Conservation (phyloP, 2,797 vertebrate genomes). For the Toxotes lorentzi region DNA sequence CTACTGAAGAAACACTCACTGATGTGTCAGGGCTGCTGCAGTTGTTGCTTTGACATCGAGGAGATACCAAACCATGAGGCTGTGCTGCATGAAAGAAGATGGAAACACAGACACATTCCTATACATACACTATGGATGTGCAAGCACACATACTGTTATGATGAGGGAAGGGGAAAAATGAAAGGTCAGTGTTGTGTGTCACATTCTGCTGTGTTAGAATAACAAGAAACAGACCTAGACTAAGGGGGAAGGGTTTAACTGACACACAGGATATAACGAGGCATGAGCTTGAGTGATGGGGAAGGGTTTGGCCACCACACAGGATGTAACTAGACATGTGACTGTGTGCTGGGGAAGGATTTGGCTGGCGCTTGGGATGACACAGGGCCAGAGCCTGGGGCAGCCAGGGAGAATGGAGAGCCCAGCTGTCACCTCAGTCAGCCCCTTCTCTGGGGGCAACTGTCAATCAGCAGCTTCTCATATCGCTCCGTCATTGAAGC, state of each 20-base stretch:
- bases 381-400: constrained; percentile 83
- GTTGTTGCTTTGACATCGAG: constrained; percentile 73
- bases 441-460: constrained; percentile 82
- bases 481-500: constrained; percentile 84
- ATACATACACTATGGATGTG: constrained; percentile 22
- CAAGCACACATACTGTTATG: constrained; percentile 6
- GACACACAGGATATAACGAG: constrained; percentile 77
- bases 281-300: constrained; percentile 78
- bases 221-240: constrained; percentile 70
- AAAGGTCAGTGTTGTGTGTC: constrained; percentile 64
- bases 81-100: constrained; percentile 45
- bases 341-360: constrained; percentile 71
- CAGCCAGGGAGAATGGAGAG: constrained; percentile 78
- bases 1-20: constrained; percentile 82
- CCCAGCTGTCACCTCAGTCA: constrained; percentile 86
- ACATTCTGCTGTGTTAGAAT: constrained; percentile 65
- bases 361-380: constrained; percentile 79
- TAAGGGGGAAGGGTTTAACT: constrained; percentile 73
- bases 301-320: constrained; percentile 77
- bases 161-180: constrained; percentile 47
- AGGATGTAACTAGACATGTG: constrained; percentile 79
- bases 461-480: constrained; percentile 83
- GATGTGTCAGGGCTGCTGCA: constrained; percentile 81
- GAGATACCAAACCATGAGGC: constrained; percentile 68
- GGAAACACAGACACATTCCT: constrained; percentile 45